A percentile compares a stretch with the other conserved stretches of the same genome.
Evolutionary conservation across 2,113 vertebrate genomes (phyloP).

Genomic region (Erinaceus europaeus): DNA sequence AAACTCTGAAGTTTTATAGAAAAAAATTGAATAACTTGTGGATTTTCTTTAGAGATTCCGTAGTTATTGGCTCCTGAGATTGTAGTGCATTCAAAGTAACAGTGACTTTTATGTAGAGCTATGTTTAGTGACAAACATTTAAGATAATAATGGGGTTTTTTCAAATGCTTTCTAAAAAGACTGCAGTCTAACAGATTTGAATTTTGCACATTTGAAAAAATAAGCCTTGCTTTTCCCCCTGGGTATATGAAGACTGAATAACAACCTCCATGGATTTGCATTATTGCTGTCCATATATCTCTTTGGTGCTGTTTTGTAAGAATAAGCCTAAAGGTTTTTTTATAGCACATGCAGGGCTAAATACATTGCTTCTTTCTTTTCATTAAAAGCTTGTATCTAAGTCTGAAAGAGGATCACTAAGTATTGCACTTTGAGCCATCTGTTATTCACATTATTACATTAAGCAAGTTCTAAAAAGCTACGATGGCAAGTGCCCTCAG

Average conservation of each 20-base stretch:
- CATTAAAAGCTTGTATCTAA: conserved; percentile 24
- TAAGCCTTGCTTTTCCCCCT: neutral
- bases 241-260: neutral
- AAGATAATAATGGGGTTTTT: conserved; percentile 18
- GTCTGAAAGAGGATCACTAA: neutral
- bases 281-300: neutral
- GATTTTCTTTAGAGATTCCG: neutral
- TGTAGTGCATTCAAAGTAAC: neutral
- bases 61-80: conserved; percentile 1
- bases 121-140: conserved; percentile 14
- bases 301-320: conserved; percentile 27
- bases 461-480: conserved; percentile 1
- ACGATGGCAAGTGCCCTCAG: neutral
- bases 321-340: conserved; percentile 39
- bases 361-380: conserved; percentile 20
- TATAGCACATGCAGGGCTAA: neutral
- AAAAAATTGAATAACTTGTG: neutral
- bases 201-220: conserved; percentile 1
- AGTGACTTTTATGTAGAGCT: neutral
- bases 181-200: neutral
- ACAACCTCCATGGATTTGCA: neutral
- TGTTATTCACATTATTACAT: neutral
- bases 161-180: conserved; percentile 7
- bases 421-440: neutral
- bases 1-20: neutral